Evolutionary conservation across 2,888 invertebrate species (phyloP), one percentile per base, ranked within the genome.

Genomic region (Chymomyza fuscimana): DNA sequence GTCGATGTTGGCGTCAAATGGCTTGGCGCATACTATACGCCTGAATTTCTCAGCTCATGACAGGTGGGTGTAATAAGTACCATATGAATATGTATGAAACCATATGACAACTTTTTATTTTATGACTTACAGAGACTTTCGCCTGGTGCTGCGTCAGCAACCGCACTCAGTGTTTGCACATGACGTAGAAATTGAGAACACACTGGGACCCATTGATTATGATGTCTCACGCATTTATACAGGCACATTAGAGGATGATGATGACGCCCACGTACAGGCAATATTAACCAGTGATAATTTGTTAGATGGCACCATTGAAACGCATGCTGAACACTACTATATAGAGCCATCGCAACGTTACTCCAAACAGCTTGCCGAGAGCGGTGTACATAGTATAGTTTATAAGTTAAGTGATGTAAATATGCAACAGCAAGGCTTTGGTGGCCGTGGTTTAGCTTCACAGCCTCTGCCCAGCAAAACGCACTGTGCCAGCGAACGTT

Each of bases 251-350:
- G 95, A 96, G 94, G 96, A 96, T 93, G 97, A 97, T 86, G 96
- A 97, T 77, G 93, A 93, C 63, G 95, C 97, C 15, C 92, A 94
- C 79, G 96, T 97, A 66, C 95, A 96, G 89, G 98, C 98, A 54
- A 93, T 98, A 86, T 94, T 98, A 84, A 97, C 97, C 73, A 93
- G 94, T 70, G 96, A 97, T 73, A 98, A 98, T 69, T 93, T 97
- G 70, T 96, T 98, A 92, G 98, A 98, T 90, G 98, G 98, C 66
- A 96, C 96, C 67, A 95, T 98, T 89, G 94, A 94, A 91, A 96
- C 96, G 65, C 93, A 93, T 69, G 93, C 94, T 65, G 96, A 96
- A 87, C 96, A 97, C 87, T 97, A 95, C 92, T 97, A 96, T 92
- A 94, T 98, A 81, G 97, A 98, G 91, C 86, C 91, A 76, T 88